Evolutionary conservation across 2,113 vertebrate species (phyloP), one percentile per base, ranked within the genome.

Genomic region (Gavialis gangeticus): DNA sequence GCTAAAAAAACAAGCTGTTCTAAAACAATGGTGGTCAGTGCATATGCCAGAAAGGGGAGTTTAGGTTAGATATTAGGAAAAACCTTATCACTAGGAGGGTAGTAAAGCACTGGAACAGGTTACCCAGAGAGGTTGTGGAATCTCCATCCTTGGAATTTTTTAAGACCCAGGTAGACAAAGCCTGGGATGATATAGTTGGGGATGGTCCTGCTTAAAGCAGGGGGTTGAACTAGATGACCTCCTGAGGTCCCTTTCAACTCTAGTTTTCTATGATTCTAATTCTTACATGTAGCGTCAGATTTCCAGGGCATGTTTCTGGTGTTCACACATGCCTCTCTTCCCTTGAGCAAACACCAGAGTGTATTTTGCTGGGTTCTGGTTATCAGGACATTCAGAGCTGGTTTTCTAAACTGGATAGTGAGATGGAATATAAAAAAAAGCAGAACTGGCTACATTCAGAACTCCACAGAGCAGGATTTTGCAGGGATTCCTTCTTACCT

Each of bases 401-500:
- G 60, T 28, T 54, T 54, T 27, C 87, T 34, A 85, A 88, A 77
- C 4, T 1, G 1, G 46, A 46, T 17, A 55, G 69, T 83, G 21
- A 82, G 54, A 83, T 25, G 17, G 28, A 46, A 85, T 76, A 58
- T 5, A 58, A 21, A 46, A 46, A 46, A 58, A 55, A 12, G 24
- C 6, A 84, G 28, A 79, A 64, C 10, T 24, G 16, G 15, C 80
- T 1, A 5, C 12, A 2, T 22, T 73, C 21, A 73, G 34, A 15
- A 24, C 17, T 34, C 16, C 62, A 46, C 76, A 90, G 57, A 64
- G 12, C 54, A 71, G 80, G 76, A 27, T 34, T 10, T 59, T 34
- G 3, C 37, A 77, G 28, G 19, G 1, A 2, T 4, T 30, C 3
- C 2, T 66, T 64, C 96, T 97, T 97, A 99, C 99, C 99, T 99